phyloP scores from a whole-genome alignment of 2,888 invertebrate genomes.

The Phoenoteleia sp. region DNA sequence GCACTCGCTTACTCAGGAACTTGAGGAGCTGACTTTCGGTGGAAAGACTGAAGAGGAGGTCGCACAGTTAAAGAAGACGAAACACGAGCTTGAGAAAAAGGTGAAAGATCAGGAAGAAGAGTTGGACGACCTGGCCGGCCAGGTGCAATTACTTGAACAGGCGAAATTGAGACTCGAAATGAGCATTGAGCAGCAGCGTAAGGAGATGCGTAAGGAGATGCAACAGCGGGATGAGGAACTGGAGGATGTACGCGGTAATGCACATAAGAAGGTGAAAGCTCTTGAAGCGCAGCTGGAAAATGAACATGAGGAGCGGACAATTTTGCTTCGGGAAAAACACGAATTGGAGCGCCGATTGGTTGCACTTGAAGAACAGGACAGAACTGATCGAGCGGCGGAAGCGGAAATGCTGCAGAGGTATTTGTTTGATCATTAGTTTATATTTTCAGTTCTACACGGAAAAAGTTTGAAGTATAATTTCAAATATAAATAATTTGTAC shows the following conservation, averaged over 20 bases:
- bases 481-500: too few species aligned
- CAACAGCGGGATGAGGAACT: constrained; percentile 97
- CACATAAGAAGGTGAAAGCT: constrained; percentile 97
- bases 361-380: constrained; percentile 92
- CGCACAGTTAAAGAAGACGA: constrained; percentile 93
- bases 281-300: constrained; percentile 97
- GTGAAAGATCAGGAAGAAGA: constrained; percentile 97
- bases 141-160: constrained; percentile 96
- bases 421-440: not conserved
- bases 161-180: constrained; percentile 97
- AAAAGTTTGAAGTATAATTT: too few species aligned
- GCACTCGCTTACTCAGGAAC: constrained; percentile 92
- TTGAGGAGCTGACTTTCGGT: constrained; percentile 94
- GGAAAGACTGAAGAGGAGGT: constrained; percentile 95
- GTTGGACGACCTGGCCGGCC: constrained; percentile 97
- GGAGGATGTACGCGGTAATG: constrained; percentile 96
- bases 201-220: constrained; percentile 96
- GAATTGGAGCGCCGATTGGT: constrained; percentile 95
- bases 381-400: constrained; percentile 91
- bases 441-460: too few species aligned
- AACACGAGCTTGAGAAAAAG: constrained; percentile 95
- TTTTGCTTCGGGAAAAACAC: constrained; percentile 95
- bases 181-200: constrained; percentile 96
- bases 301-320: constrained; percentile 96
- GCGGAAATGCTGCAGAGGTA: constrained; percentile 86